Conservation (phyloP, 2,888 invertebrate species). For the Lamellibrachia columna region DNA sequence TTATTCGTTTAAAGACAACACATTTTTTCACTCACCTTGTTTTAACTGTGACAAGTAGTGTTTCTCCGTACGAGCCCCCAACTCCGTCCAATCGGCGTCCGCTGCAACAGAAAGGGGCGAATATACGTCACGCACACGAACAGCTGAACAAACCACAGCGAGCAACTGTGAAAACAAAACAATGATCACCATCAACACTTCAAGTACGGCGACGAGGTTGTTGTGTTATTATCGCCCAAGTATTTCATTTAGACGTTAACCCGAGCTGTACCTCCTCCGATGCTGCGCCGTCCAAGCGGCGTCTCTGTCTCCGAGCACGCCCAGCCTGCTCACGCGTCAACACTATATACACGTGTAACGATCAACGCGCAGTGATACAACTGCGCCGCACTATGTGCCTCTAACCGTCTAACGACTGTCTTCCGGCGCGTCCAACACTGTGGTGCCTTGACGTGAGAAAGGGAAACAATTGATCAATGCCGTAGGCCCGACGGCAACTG, state of each 20-base stretch:
- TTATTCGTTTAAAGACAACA: not conserved
- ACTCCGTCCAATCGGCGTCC: not conserved
- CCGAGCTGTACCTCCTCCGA: not conserved
- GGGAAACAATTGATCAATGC: conserved; percentile 3
- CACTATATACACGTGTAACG: not conserved
- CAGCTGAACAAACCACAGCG: not conserved
- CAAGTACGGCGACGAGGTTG: not conserved
- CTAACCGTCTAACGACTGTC: not conserved
- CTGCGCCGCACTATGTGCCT: not conserved
- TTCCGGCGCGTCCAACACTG: not conserved
- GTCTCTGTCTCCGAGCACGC: not conserved
- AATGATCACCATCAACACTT: not conserved
- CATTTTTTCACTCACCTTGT: not conserved
- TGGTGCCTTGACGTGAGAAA: not conserved
- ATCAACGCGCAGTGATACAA: not conserved
- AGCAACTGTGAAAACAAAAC: not conserved
- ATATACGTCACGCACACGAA: not conserved
- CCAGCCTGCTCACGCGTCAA: not conserved
- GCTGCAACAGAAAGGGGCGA: not conserved
- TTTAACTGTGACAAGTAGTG: not conserved
- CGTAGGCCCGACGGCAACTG: not conserved
- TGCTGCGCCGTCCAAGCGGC: not conserved
- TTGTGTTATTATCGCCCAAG: not conserved
- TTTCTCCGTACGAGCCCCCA: not conserved
- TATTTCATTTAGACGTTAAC: not conserved